phyloP scores from a whole-genome alignment of 1,140 invertebrate genomes.

The Lordiphosa collinella region DNA sequence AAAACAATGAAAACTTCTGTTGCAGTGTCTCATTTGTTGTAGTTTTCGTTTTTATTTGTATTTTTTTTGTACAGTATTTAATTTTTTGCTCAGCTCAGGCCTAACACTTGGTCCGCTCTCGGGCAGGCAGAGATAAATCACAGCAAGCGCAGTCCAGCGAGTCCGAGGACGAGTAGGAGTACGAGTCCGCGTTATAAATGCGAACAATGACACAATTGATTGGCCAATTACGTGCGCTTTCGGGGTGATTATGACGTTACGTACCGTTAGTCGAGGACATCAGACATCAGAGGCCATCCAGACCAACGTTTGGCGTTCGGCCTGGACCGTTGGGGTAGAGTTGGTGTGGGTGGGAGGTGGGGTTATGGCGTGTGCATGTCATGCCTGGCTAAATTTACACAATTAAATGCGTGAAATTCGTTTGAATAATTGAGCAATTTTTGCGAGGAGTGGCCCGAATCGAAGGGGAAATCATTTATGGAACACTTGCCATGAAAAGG shows the following conservation, averaged over 20 bases:
- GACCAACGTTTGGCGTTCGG: constrained; percentile 9
- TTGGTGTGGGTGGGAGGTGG: constrained; percentile 3
- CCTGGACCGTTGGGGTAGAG: not conserved
- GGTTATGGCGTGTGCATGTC: constrained; percentile 42
- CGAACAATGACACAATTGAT: constrained; percentile 79
- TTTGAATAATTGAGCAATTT: constrained; percentile 77
- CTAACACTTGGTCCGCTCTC: constrained; percentile 21
- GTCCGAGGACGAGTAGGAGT: constrained; percentile 20
- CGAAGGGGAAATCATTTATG: constrained; percentile 3
- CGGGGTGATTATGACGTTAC: constrained; percentile 77
- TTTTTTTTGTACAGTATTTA: not conserved
- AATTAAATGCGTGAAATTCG: constrained; percentile 77
- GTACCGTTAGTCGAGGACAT: constrained; percentile 55
- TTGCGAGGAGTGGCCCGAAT: constrained; percentile 27
- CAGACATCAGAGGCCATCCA: constrained; percentile 20
- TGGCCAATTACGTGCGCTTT: constrained; percentile 78
- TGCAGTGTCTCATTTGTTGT: constrained; percentile 37
- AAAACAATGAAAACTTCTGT: constrained; percentile 57
- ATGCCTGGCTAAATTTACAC: constrained; percentile 75
- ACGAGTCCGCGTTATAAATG: constrained; percentile 74
- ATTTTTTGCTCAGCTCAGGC: constrained; percentile 14
- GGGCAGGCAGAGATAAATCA: constrained; percentile 53
- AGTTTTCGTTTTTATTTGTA: constrained; percentile 8
- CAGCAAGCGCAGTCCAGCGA: constrained; percentile 17
- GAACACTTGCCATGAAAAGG: not conserved